Conservation (phyloP, 30 jellyfish, hydroid and myxozoan genomes). For the Rhopilema esculentum region DNA sequence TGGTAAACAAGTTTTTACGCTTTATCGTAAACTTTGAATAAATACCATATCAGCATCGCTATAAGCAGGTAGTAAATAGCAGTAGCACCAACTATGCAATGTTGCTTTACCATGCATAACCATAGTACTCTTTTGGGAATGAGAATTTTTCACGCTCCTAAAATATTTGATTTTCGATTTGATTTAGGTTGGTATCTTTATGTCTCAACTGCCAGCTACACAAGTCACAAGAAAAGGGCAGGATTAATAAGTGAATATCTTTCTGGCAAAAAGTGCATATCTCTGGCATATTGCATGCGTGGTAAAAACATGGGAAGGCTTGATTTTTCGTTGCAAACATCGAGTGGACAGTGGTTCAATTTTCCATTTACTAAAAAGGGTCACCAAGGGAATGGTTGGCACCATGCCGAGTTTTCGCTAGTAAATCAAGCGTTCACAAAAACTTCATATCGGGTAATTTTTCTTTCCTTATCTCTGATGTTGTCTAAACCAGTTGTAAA, state of each 20-base stretch:
- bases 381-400: constrained; percentile 88
- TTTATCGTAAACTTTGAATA: too few species aligned
- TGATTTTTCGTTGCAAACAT: constrained; percentile 23
- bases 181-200: constrained; percentile 44
- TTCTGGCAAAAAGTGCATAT: constrained; percentile 67
- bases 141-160: too few species aligned
- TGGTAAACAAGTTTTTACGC: constrained; percentile 12
- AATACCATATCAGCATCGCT: too few species aligned
- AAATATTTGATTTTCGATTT: background rate
- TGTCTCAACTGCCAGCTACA: constrained; percentile 22
- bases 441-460: constrained; percentile 15
- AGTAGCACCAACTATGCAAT: too few species aligned
- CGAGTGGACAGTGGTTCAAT: constrained; percentile 13
- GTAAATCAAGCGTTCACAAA: background rate
- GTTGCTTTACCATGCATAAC: background rate
- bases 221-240: constrained; percentile 39
- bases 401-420: constrained; percentile 47
- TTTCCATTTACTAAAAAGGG: constrained; percentile 40
- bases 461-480: background rate
- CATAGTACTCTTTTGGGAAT: too few species aligned
- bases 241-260: constrained; percentile 46
- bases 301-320: constrained; percentile 74
- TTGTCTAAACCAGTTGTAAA: too few species aligned
- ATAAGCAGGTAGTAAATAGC: too few species aligned
- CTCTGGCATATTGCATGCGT: constrained; percentile 72